Conservation (phyloP, 2,797 vertebrate species). For the Phoxinus dragarum region DNA sequence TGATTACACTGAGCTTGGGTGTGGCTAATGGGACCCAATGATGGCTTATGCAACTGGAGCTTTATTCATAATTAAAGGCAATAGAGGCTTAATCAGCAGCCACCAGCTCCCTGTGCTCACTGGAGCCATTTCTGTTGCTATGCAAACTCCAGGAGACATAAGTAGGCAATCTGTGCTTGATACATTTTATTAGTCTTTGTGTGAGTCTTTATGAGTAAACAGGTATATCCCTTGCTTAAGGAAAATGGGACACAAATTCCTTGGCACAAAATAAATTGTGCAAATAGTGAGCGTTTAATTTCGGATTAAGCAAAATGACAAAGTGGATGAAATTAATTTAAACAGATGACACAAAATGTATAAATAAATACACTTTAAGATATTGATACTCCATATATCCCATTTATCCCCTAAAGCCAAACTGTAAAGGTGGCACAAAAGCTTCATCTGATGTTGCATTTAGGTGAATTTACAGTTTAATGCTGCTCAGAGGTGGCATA, state of each 20-base stretch:
- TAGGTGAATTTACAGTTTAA: not conserved
- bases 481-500: not conserved
- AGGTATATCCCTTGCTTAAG: not conserved
- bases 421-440: not conserved
- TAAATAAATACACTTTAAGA: not conserved
- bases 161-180: slow-evolving; percentile 68
- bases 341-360: not conserved
- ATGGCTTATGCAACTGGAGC: slow-evolving; percentile 70
- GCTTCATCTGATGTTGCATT: not conserved
- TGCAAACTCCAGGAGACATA: slow-evolving; percentile 80
- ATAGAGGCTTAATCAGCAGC: slow-evolving; percentile 76
- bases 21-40: slow-evolving; percentile 67
- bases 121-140: slow-evolving; percentile 82
- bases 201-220: slow-evolving; percentile 28
- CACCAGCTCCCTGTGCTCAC: slow-evolving; percentile 73
- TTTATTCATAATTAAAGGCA: slow-evolving; percentile 81
- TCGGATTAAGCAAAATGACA: not conserved
- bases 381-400: not conserved
- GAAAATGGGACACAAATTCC: not conserved
- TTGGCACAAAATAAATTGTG: not conserved
- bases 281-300: not conserved
- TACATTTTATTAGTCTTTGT: slow-evolving; percentile 66
- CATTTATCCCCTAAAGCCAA: not conserved
- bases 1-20: slow-evolving; percentile 51
- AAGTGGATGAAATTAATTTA: not conserved